phyloP scores from a whole-genome alignment of 1,140 invertebrate genomes.

The Drosophila tropicalis region DNA sequence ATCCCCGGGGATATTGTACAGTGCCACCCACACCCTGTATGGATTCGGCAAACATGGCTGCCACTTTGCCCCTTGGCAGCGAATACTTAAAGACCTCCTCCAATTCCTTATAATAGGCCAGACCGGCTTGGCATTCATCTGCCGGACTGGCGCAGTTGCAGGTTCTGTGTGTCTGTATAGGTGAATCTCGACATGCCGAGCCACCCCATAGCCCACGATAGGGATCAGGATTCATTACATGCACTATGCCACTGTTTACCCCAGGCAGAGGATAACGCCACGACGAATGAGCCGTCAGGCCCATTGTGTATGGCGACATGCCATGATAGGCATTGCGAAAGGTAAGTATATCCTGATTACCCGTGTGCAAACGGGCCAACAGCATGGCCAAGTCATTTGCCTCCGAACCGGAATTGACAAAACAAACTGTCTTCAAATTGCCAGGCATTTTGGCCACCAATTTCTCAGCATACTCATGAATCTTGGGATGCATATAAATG shows the following conservation, averaged over 20 bases:
- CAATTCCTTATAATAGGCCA: constrained; percentile 93
- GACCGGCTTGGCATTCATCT: constrained; percentile 88
- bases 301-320: constrained; percentile 92
- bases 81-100: constrained; percentile 91
- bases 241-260: constrained; percentile 90
- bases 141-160: constrained; percentile 87
- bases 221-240: constrained; percentile 97
- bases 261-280: constrained; percentile 91
- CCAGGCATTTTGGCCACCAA: constrained; percentile 92
- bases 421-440: constrained; percentile 94
- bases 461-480: constrained; percentile 95
- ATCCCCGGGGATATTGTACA: constrained; percentile 96
- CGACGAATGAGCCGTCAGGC: constrained; percentile 90
- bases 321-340: constrained; percentile 96
- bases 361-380: constrained; percentile 93
- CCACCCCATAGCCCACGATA: constrained; percentile 96
- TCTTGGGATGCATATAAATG: constrained; percentile 94
- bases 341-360: constrained; percentile 93
- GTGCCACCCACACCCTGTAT: constrained; percentile 97
- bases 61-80: constrained; percentile 89
- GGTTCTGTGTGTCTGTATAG: constrained; percentile 88
- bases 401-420: constrained; percentile 98
- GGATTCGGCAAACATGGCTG: constrained; percentile 96
- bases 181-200: constrained; percentile 92
- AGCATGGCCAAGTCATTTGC: constrained; percentile 97